Base-by-base conservation (phyloP, 2,797 vertebrate species). In the Channallabes apus region DNA sequence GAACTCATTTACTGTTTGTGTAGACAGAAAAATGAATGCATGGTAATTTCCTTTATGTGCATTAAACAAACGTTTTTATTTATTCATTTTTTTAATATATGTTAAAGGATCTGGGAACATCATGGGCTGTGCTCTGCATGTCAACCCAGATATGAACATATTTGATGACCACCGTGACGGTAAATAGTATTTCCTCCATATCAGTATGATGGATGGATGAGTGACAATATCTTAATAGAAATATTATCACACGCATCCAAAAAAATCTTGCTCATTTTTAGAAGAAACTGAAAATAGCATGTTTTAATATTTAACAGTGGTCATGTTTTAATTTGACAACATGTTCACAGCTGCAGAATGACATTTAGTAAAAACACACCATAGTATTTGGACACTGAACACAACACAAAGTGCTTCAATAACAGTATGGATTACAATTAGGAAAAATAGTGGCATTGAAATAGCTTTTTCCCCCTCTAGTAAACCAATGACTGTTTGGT, bases 1-100 rank as follows among this genome's bases (percentile, higher is more conserved):
- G 20, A 59, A 18, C 54, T 77, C 24, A 27, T 76, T 82, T 41
- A 65, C 29, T 82, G 72, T 51, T 68, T 77, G 17, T 82, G 24
- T n/a, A 54, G 75, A 83, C 15, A 61, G 64, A 22, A 67, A 69
- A 77, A 71, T 20, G 27, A 62, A 38, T 24, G 61, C 75, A 29
- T 35, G 71, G 8, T 54, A 41, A 20, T 65, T 85, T 80, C 22
- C 41, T 64, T 83, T 46, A 79, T 62, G 12, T 59, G 64, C 8
- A 64, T 41, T 46, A 27, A 20, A 38, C 24, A 46, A 46, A 62
- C 2, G 6, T 65, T 51, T 80, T 46, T 46, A 7, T 41, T 7
- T 7, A n/a, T n/a, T n/a, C 1, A 1, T 41, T 46, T 46, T 46
- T 2, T 46, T 46, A 8, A 41, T n/a, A n/a, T 41, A 46, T 79